Conservation (phyloP, 1,140 invertebrate species). For the Anthonomus grandis region DNA sequence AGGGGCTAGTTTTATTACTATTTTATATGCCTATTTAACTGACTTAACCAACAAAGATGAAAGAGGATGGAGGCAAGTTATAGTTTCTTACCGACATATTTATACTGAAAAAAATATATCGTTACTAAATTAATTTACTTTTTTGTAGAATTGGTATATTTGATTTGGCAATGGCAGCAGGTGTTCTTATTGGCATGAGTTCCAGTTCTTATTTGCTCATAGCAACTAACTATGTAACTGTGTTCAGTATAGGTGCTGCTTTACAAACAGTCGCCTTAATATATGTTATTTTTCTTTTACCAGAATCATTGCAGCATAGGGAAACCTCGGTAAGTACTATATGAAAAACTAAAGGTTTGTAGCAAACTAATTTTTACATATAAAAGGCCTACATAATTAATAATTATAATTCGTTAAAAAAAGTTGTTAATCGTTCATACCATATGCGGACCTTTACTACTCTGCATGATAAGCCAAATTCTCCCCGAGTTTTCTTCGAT, state of each 20-base stretch:
- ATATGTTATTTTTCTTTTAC: constrained; percentile 45
- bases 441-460: too few relatives aligned
- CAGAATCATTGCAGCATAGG: constrained; percentile 42
- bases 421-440: too few relatives aligned
- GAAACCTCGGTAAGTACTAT: constrained; percentile 21
- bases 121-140: neutral
- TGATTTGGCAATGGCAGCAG: constrained; percentile 57
- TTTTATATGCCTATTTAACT: constrained; percentile 31
- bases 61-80: constrained; percentile 31
- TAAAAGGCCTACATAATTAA: too few relatives aligned
- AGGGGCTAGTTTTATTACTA: constrained; percentile 30
- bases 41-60: constrained; percentile 30
- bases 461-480: too few relatives aligned
- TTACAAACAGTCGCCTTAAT: constrained; percentile 44
- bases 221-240: constrained; percentile 50
- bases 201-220: constrained; percentile 55
- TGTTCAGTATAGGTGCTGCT: constrained; percentile 45
- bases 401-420: too few relatives aligned
- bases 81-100: too few relatives aligned
- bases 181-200: constrained; percentile 57
- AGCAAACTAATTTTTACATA: too few relatives aligned
- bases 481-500: too few relatives aligned
- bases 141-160: constrained; percentile 58
- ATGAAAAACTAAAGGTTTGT: too few relatives aligned
- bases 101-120: too few relatives aligned